These are phyloP conservation scores for Drosophila picticornis DNA, from an alignment of 2,888 invertebrate genomes.

Conservation along the genomic window DNA sequence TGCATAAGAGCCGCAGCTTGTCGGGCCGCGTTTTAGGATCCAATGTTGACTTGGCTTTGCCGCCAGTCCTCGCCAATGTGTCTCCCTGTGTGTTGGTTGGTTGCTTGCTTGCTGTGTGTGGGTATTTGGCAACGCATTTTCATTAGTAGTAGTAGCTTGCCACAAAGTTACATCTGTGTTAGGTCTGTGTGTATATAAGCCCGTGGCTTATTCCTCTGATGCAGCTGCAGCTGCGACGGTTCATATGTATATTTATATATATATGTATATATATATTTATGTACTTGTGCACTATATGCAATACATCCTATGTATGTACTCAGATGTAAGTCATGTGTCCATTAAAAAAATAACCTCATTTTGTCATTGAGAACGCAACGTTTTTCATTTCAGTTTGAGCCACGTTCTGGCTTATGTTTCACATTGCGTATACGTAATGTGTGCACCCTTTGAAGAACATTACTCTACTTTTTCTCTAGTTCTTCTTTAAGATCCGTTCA, in stretches of 20 bases:
- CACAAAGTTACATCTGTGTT: constrained; percentile 18
- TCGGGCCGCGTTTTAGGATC: constrained; percentile 42
- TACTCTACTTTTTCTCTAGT: not conserved
- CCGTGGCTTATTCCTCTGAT: constrained; percentile 53
- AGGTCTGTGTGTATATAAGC: constrained; percentile 27
- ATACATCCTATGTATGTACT: not conserved
- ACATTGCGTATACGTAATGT: constrained; percentile 17
- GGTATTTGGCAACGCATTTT: constrained; percentile 41
- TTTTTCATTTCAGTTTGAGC: constrained; percentile 23
- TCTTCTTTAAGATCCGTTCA: not conserved
- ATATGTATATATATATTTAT: constrained; percentile 1
- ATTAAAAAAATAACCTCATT: constrained; percentile 15
- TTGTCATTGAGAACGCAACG: constrained; percentile 12
- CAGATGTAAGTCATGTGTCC: constrained; percentile 38
- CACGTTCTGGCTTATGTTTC: not conserved
- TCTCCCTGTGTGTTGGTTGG: not conserved
- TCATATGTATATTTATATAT: not conserved
- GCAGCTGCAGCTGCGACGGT: constrained; percentile 3
- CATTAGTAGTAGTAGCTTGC: constrained; percentile 39
- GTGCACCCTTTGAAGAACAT: too few relatives aligned
- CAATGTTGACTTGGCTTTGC: constrained; percentile 58
- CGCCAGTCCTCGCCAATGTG: constrained; percentile 49
- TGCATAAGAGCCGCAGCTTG: constrained; percentile 38
- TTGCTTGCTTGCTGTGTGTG: constrained; percentile 4
- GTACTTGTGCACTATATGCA: not conserved